Evolutionary conservation across 2,888 invertebrate species (phyloP), one percentile per base, ranked within the genome.

Genomic region (Seira musarum): DNA sequence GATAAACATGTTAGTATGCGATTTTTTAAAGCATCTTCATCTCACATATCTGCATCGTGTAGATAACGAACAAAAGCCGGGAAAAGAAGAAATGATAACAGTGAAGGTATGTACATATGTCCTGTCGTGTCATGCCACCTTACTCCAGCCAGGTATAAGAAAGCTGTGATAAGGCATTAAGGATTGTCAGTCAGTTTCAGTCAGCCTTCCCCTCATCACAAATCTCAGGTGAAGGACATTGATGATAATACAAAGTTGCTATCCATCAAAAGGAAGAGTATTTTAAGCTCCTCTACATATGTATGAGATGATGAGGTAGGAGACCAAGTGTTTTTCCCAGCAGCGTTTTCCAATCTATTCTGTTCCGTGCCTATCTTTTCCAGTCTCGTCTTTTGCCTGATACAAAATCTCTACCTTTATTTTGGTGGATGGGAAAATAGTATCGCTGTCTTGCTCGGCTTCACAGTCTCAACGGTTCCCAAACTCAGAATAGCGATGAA

Each of bases 181-280:
- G 61, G 19, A 5, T 61, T 21, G 19, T 22, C 21, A 61, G 61
- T 19, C 61, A 19, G 61, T 53, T 53, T 68, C 68, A 68, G 24
- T 68, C 25, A 60, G 25, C 40, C 40, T 40, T 40, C n/a, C n/a
- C n/a, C 40, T 40, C 40, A 40, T 8, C 40, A 8, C 40, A 40
- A 40, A 40, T 40, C 40, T 70, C 70, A 70, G 70, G 70, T 60
- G 53, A 68, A 57, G 68, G 57, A 68, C 68, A 25, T 13, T 17
- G 19, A 60, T 21, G 70, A 60, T 70, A 60, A 35, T 70, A 10
- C 35, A 60, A 30, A 49, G 49, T n/a, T n/a, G n/a, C n/a, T n/a
- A n/a, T n/a, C 5, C 40, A 40, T 40, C 13, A 13, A 13, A 13
- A 8, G 40, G 40, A 40, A 8, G 40, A 40, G 13, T 8, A 40